A percentile compares a stretch with the other conserved stretches of the same genome.
phyloP scores from a whole-genome alignment of 2,797 vertebrate genomes.

The Sciurus vulgaris region DNA sequence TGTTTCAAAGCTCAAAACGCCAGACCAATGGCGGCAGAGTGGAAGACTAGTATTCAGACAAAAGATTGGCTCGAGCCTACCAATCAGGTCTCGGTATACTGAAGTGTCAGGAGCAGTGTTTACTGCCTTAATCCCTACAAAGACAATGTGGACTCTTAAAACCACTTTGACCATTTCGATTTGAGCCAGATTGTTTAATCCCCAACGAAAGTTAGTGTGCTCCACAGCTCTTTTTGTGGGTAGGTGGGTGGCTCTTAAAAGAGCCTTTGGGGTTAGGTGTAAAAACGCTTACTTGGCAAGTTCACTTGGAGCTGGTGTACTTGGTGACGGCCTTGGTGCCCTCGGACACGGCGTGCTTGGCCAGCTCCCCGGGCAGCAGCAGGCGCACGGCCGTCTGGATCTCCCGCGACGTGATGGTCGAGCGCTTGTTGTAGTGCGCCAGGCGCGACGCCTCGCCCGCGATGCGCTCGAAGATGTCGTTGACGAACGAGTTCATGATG shows the following conservation, averaged over 20 bases:
- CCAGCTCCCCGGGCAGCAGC: constrained; percentile 92
- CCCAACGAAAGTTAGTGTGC: fast-evolving
- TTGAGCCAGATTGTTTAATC: no score
- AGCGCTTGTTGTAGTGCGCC: constrained; percentile 94
- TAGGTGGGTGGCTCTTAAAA: constrained; percentile 82
- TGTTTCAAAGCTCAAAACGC: not conserved
- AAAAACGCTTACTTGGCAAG: not conserved
- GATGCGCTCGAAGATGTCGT: constrained; percentile 95
- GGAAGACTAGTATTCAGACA: not conserved
- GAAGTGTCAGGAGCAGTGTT: no score
- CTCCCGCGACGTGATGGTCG: constrained; percentile 94
- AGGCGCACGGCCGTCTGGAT: constrained; percentile 93
- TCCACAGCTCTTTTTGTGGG: constrained; percentile 36
- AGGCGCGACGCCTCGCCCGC: constrained; percentile 93
- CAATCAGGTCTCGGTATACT: no score
- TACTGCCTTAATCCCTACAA: not conserved
- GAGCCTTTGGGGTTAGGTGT: constrained; percentile 74
- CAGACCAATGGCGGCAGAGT: fast-evolving
- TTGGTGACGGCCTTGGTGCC: constrained; percentile 95
- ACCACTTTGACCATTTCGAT: no score
- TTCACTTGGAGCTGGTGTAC: constrained; percentile 94
- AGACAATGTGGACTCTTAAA: no score
- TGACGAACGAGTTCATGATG: constrained; percentile 95
- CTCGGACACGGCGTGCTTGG: constrained; percentile 93
- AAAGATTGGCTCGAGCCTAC: not conserved